These are phyloP conservation scores for Panonychus citri DNA, from an alignment of 1,140 invertebrate genomes.

Conservation along the genomic window DNA sequence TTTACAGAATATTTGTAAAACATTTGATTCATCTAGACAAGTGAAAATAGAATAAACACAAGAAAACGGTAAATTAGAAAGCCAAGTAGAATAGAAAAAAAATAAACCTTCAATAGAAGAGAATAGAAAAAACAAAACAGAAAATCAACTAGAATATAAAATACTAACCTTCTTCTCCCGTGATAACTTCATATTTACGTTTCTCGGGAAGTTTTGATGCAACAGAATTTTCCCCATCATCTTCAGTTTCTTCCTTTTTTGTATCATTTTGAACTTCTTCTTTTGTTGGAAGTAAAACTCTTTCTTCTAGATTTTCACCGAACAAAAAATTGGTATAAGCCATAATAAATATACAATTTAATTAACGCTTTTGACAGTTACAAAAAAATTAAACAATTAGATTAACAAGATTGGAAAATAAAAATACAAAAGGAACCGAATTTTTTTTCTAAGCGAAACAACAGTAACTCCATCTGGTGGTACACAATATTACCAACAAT, in stretches of 20 bases:
- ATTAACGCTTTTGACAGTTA: too few species aligned
- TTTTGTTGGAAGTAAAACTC: slow-evolving; percentile 27
- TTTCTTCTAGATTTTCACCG: slow-evolving; percentile 68
- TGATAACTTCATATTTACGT: slow-evolving; percentile 11
- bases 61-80: not conserved
- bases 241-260: not conserved
- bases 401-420: too few species aligned
- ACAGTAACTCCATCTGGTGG: too few species aligned
- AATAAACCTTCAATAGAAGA: not conserved
- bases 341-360: too few species aligned
- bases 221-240: not conserved
- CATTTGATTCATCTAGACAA: slow-evolving; percentile 13
- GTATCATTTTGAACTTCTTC: not conserved
- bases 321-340: too few species aligned
- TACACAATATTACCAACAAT: too few species aligned
- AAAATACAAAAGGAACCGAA: too few species aligned
- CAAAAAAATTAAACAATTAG: too few species aligned
- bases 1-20: slow-evolving; percentile 52
- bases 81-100: not conserved
- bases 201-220: not conserved
- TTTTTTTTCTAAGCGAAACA: too few species aligned
- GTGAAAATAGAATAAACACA: not conserved
- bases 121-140: not conserved
- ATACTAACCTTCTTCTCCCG: slow-evolving; percentile 11
- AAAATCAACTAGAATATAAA: not conserved